These are phyloP conservation scores for Crypturellus tataupa DNA, from an alignment of 2,797 vertebrate species.

Conservation along the genomic window DNA sequence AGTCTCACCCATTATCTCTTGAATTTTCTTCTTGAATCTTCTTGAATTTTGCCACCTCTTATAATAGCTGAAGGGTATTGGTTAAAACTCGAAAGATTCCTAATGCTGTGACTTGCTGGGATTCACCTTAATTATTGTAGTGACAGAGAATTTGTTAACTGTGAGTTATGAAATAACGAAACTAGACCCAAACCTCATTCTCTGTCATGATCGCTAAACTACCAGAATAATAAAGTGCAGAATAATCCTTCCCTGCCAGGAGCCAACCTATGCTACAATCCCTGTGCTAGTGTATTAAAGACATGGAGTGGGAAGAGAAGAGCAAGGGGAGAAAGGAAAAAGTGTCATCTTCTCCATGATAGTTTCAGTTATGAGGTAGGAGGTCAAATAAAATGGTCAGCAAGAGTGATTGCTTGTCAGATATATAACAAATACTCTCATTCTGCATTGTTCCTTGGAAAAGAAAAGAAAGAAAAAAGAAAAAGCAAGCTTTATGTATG, in stretches of 20 bases:
- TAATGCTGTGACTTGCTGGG: constrained; percentile 56
- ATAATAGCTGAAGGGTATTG: constrained; percentile 49
- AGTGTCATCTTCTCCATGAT: not conserved
- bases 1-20: constrained; percentile 65
- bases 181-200: constrained; percentile 10
- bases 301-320: not conserved
- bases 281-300: not conserved
- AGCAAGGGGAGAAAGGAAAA: not conserved
- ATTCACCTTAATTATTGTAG: constrained; percentile 66
- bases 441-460: not conserved
- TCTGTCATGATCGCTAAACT: not conserved
- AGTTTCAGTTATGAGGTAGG: not conserved
- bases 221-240: not conserved
- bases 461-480: not conserved
- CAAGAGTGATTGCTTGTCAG: not conserved
- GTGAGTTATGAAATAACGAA: constrained; percentile 25
- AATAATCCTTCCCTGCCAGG: not conserved
- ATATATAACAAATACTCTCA: constrained; percentile 13
- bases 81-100: constrained; percentile 60
- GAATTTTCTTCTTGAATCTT: not conserved
- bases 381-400: not conserved
- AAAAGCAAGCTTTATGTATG: not conserved
- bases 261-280: not conserved
- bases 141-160: constrained; percentile 31
- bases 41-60: constrained; percentile 70